Base-by-base conservation (phyloP, 1,140 invertebrate species). In the Leptestheria dahalacensis region DNA sequence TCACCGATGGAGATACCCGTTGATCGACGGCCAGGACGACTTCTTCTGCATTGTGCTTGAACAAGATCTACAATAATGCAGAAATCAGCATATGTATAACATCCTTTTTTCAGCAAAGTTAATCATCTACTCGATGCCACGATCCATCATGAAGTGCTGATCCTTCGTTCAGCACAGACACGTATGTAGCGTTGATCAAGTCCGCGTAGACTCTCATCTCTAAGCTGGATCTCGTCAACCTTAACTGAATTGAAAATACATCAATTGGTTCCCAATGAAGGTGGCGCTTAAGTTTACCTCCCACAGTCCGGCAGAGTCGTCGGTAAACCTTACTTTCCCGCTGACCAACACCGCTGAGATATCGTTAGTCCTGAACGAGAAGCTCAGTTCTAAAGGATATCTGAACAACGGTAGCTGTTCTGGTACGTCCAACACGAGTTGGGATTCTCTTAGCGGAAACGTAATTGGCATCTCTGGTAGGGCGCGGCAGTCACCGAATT, bases 401-500 rank as follows among this genome's bases (percentile, higher is more conserved):
- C 33, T 6, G 33, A 15, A 41, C 6, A 41, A 41, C 6, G 33
- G 33, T 41, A 41, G 33, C 33, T 6, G 33, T 41, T 41, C 33
- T 6, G 33, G 33, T 41, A 41, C 15, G 6, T 6, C 15, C 33
- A 84, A 86, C 15, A 15, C 6, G 6, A 41, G 33, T 70, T 90
- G 86, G 57, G 87, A 88, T 48, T 84, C 85, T 46, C 86, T 82
- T 69, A 91, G 91, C 15, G 88, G 88, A 76, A 91, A 92, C 24
- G 91, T 92, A 61, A 94, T 85, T 10, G 91, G 90, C 67, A 93
- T 89, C 24, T 88, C 83, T 66, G 88, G 82, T 11, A 91, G 85
- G 20, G 57, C 61, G 69, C 88, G 82, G 48, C 81, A 79, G 68
- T 90, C 88, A 62, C 83, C 82, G 66, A 87, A 89, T 70, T 90